Base-by-base conservation (phyloP, 1,140 invertebrate species). In the Pseudomyrmex pallidus region DNA sequence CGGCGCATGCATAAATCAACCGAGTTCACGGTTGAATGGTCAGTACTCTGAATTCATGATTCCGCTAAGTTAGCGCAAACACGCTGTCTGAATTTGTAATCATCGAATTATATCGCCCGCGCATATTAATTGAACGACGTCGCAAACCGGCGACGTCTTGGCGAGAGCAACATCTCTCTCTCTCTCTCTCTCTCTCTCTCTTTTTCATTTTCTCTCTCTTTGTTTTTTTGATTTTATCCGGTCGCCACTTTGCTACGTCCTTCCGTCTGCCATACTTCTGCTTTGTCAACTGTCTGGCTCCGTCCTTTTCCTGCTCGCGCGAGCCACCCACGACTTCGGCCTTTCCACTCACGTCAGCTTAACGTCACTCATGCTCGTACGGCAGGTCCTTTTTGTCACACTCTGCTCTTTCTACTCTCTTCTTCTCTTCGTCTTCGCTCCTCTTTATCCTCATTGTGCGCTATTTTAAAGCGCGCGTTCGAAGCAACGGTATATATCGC, bases 321-420 rank as follows among this genome's bases (percentile, higher is more conserved):
- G 72, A 84, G 84, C 90, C 89, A 87, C 89, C 89, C 90, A 89
- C 83, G 76, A 87, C 68, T 85, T 83, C 82, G 66, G 78, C 57
- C 76, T 85, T 83, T 90, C 77, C 90, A 88, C 86, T 91, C 84
- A 84, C 62, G 85, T 89, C 89, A 85, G 84, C 87, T 90, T 89
- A 90, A 90, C 83, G 89, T 90, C 88, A 89, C 84, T 90, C 83
- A 76, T 76, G 64, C 62, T 88, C 76, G 66, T 83, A 72, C 73
- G 17, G 70, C 67, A 78, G 76, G 76, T 85, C 82, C 76, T 80
- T 86, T 90, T 85, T 88, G 86, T 88, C 86, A 80, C 64, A 62
- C 68, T 73, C 77, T 10, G 52, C 57, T 15, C 5, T 61, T 48
- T 46, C 56, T 12, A 20, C 59, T 20, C 35, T 25, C 35, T 25